Conservation (phyloP, 2,888 invertebrate species). For the Plebejus melissa region DNA sequence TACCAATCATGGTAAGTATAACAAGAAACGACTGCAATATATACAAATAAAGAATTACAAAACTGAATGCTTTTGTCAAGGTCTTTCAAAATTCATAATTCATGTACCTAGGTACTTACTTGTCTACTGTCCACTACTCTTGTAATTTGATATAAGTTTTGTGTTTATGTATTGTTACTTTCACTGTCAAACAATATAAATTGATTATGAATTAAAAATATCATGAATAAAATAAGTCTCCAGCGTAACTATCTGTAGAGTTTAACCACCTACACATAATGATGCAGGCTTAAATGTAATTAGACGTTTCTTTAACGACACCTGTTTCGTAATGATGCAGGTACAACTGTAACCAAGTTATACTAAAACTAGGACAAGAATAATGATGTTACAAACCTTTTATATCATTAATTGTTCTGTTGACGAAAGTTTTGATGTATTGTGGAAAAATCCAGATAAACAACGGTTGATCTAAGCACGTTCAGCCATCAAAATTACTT, state of each 20-base stretch:
- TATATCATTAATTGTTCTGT: conserved; percentile 68
- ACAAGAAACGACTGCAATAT: not conserved
- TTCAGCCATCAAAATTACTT: conserved; percentile 43
- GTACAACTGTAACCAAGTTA: conserved; percentile 17
- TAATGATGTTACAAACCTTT: conserved; percentile 54
- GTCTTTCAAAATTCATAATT: conserved; percentile 13
- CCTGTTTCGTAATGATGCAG: conserved; percentile 43
- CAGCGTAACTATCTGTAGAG: conserved; percentile 35
- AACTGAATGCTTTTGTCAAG: conserved; percentile 12
- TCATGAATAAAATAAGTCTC: conserved; percentile 32
- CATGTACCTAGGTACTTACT: not conserved
- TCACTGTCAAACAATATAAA: not conserved
- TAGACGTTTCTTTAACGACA: conserved; percentile 40
- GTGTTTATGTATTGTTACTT: not conserved
- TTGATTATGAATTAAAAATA: not conserved
- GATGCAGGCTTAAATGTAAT: conserved; percentile 46
- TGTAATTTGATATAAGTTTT: not conserved
- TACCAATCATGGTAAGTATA: not conserved
- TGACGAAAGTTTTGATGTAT: conserved; percentile 45
- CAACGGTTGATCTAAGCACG: conserved; percentile 42
- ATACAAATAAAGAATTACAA: conserved; percentile 2
- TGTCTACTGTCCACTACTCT: not conserved
- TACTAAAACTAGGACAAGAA: conserved; percentile 31
- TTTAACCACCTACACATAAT: conserved; percentile 49
- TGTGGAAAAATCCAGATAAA: conserved; percentile 48